Conservation (phyloP, 2,888 invertebrate genomes). For the Andrena camellia region DNA sequence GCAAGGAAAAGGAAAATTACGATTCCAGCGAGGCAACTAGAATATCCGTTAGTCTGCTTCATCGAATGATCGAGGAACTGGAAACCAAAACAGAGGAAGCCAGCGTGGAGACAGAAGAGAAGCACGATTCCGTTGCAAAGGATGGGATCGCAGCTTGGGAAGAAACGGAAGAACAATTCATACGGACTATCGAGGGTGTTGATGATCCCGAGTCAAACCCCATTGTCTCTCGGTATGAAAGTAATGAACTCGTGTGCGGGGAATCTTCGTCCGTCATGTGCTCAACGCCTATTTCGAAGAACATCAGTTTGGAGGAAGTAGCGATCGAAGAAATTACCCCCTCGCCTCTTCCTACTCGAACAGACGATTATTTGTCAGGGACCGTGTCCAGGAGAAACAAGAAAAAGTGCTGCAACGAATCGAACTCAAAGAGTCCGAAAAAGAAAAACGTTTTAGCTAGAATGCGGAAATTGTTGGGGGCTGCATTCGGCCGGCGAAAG, state of each 20-base stretch:
- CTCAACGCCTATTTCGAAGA: constrained; percentile 33
- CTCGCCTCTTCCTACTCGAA: not conserved
- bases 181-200: constrained; percentile 68
- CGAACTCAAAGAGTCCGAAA: constrained; percentile 48
- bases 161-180: constrained; percentile 73
- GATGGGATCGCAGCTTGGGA: constrained; percentile 66
- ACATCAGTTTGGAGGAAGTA: constrained; percentile 35
- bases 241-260: not conserved
- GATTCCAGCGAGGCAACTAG: constrained; percentile 50
- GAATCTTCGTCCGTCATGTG: constrained; percentile 14
- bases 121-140: constrained; percentile 15
- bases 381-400: too few relatives aligned
- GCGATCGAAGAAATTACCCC: constrained; percentile 47
- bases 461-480: constrained; percentile 69
- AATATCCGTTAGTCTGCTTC: constrained; percentile 62
- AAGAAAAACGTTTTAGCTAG: constrained; percentile 62
- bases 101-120: not conserved
- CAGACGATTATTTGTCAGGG: too few relatives aligned
- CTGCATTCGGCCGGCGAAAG: constrained; percentile 70
- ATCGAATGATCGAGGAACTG: constrained; percentile 73
- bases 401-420: not conserved
- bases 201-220: not conserved
- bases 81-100: constrained; percentile 46
- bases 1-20: constrained; percentile 36
- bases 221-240: not conserved